Conservation (phyloP, 2,797 vertebrate genomes). For the Pipistrellus pipistrellus region DNA sequence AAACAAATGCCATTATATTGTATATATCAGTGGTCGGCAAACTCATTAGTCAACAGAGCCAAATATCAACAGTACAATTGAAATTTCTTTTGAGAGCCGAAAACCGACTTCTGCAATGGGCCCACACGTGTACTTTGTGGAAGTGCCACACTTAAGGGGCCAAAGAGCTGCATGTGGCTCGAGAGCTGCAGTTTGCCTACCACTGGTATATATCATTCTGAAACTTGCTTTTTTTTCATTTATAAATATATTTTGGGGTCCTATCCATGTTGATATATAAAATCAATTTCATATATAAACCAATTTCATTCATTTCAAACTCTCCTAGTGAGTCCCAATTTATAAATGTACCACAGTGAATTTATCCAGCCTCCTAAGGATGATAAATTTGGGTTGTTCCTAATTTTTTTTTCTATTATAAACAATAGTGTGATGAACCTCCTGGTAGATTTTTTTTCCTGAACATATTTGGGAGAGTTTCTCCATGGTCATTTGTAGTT, state of each 20-base stretch:
- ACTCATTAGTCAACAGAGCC: no score
- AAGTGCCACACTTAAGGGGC: no score
- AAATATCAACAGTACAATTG: no score
- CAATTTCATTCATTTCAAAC: background rate
- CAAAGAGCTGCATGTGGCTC: no score
- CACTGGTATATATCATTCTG: background rate
- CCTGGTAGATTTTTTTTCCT: background rate
- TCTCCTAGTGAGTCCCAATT: background rate
- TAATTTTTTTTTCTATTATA: background rate
- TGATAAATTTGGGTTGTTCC: background rate
- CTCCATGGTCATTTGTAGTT: background rate
- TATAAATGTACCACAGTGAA: background rate
- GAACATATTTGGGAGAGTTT: background rate
- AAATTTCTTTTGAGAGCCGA: no score
- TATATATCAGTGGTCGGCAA: background rate
- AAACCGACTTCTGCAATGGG: no score
- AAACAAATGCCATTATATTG: background rate
- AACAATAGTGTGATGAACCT: background rate
- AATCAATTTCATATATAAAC: background rate
- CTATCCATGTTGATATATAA: conserved; percentile 4
- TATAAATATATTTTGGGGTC: background rate
- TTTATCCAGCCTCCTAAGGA: background rate
- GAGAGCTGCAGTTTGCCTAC: no score
- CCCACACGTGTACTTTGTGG: no score
- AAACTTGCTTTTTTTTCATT: background rate